These are phyloP conservation scores for Caenorhabditis wallacei DNA, from an alignment of 2,888 invertebrate genomes.

Conservation along the genomic window DNA sequence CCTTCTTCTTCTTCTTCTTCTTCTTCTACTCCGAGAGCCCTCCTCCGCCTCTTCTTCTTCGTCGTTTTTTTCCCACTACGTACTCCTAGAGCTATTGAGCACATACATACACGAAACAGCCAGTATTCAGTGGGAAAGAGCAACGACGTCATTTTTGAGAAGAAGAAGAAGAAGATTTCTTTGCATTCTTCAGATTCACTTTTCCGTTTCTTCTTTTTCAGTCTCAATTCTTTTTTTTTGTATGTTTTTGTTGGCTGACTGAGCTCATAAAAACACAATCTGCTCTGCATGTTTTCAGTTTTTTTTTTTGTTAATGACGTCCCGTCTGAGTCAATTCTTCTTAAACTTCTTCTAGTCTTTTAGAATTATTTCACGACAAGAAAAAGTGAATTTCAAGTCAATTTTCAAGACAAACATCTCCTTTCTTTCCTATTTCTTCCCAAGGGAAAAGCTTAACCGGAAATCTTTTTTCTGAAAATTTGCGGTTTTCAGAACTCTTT, in stretches of 20 bases:
- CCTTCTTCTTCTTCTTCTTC: constrained; percentile 22
- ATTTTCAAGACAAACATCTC: constrained; percentile 12
- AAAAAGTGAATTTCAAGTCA: constrained; percentile 5
- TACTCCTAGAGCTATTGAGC: constrained; percentile 52
- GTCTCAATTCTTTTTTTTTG: constrained; percentile 32
- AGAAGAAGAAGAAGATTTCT: constrained; percentile 21
- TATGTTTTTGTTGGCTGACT: constrained; percentile 9
- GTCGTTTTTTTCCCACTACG: constrained; percentile 50
- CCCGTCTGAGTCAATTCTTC: constrained; percentile 6
- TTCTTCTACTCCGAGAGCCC: constrained; percentile 41
- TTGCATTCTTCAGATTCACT: constrained; percentile 43
- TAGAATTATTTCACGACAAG: neutral
- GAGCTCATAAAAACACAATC: constrained; percentile 26
- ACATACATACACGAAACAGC: constrained; percentile 43
- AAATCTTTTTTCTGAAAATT: constrained; percentile 11
- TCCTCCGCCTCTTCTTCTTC: constrained; percentile 31
- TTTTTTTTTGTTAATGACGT: constrained; percentile 37
- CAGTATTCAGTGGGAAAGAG: constrained; percentile 51
- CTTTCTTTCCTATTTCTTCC: neutral
- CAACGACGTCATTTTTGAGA: constrained; percentile 45
- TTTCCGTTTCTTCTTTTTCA: constrained; percentile 26
- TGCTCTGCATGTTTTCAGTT: constrained; percentile 25
- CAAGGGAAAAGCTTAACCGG: neutral
- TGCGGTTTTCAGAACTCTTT: constrained; percentile 17
- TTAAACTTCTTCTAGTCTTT: constrained; percentile 1